Evolutionary conservation across 53 echinoderm and acorn worm species (phyloP).

Genomic region (Holothuria leucospilota): DNA sequence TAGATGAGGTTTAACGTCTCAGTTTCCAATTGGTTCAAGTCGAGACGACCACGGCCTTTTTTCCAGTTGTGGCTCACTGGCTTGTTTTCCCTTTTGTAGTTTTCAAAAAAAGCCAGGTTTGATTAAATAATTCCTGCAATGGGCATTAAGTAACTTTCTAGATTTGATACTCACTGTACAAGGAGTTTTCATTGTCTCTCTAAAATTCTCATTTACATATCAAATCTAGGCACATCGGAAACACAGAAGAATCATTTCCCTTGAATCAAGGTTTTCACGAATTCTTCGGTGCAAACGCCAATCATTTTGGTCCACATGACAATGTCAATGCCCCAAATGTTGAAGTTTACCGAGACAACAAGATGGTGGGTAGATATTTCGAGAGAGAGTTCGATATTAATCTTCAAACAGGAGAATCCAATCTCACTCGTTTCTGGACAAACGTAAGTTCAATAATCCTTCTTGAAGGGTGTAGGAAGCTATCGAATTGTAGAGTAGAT

Average conservation of each 20-base stretch:
- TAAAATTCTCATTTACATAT: background rate
- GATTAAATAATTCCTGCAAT: too few species aligned
- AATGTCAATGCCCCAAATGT: constrained; percentile 13
- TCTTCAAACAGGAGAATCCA: constrained; percentile 13
- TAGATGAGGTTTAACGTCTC: too few species aligned
- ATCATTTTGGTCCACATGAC: constrained; percentile 21
- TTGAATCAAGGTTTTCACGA: constrained; percentile 30
- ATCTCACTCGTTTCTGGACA: constrained; percentile 22
- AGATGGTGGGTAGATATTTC: constrained; percentile 8
- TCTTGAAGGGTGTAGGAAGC: background rate
- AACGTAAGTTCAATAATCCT: background rate
- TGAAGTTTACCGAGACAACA: constrained; percentile 8
- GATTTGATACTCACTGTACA: too few species aligned
- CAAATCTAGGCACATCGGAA: constrained; percentile 8
- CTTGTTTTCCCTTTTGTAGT: too few species aligned
- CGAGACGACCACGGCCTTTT: too few species aligned
- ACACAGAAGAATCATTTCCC: constrained; percentile 1
- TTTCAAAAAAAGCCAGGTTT: too few species aligned
- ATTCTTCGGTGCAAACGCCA: constrained; percentile 17
- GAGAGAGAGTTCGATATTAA: constrained; percentile 9
- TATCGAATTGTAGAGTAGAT: background rate
- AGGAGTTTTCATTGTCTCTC: too few species aligned
- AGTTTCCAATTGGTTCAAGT: too few species aligned
- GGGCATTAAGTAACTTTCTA: too few species aligned
- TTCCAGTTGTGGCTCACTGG: too few species aligned